These are phyloP conservation scores for Pyrgilauda ruficollis DNA, from an alignment of 2,113 vertebrate genomes.

Conservation along the genomic window DNA sequence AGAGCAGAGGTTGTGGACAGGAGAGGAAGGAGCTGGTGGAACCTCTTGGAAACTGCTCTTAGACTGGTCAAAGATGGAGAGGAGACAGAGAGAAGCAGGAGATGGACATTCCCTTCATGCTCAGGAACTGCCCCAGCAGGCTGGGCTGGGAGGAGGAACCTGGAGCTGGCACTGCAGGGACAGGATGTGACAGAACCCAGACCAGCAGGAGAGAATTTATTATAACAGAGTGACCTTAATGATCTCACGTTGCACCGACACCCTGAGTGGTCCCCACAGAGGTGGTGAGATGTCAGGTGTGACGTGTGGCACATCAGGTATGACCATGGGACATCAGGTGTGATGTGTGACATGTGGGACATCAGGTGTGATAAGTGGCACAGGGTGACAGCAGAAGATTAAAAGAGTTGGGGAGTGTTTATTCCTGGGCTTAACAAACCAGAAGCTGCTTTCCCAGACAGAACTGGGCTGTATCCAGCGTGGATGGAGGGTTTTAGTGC, in stretches of 20 bases:
- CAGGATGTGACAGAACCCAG: neutral
- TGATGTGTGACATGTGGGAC: neutral
- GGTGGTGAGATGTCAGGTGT: neutral
- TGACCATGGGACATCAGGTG: neutral
- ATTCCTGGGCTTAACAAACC: neutral
- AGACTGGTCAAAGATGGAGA: slow-evolving; percentile 43
- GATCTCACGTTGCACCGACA: neutral
- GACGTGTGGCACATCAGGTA: neutral
- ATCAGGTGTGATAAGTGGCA: neutral
- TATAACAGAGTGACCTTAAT: accelerated
- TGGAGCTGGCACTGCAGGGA: neutral
- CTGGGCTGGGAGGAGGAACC: neutral
- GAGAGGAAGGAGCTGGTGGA: slow-evolving; percentile 38
- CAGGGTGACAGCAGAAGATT: neutral
- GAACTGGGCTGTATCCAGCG: neutral
- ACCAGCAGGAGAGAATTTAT: neutral
- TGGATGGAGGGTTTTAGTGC: neutral
- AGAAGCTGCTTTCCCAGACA: neutral
- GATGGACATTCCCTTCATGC: neutral
- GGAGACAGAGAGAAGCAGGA: slow-evolving; percentile 28
- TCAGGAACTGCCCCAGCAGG: neutral
- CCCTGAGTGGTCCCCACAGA: neutral
- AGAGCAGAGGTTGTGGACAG: slow-evolving; percentile 36
- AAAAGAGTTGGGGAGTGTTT: neutral
- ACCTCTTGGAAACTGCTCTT: slow-evolving; percentile 41